Conservation (phyloP, 2,888 invertebrate species). For the Parnassius mnemosyne region DNA sequence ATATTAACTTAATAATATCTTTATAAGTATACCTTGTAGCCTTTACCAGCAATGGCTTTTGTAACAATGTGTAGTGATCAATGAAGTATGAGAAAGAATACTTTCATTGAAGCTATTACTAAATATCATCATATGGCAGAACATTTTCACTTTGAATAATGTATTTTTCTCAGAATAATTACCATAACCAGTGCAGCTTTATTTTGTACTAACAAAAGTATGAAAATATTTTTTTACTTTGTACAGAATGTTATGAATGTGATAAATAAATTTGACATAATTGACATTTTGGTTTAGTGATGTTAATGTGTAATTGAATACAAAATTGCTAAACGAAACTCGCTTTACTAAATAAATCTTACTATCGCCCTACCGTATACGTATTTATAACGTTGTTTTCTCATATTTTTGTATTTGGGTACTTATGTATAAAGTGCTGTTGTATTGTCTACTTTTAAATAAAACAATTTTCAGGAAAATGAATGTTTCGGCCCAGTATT, state of each 20-base stretch:
- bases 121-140: slow-evolving; percentile 32
- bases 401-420: slow-evolving; percentile 75
- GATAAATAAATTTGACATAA: slow-evolving; percentile 78
- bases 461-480: slow-evolving; percentile 60
- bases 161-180: slow-evolving; percentile 38
- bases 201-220: slow-evolving; percentile 70
- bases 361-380: slow-evolving; percentile 55
- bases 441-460: slow-evolving; percentile 62
- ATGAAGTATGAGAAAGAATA: slow-evolving; percentile 37
- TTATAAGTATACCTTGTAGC: slow-evolving; percentile 55
- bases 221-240: slow-evolving; percentile 78
- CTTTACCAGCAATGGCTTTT: slow-evolving; percentile 33
- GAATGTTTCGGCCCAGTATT: slow-evolving; percentile 73
- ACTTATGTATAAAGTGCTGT: slow-evolving; percentile 73
- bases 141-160: slow-evolving; percentile 28
- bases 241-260: slow-evolving; percentile 78
- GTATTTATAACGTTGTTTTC: slow-evolving; percentile 67
- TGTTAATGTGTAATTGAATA: slow-evolving; percentile 65
- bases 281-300: slow-evolving; percentile 78
- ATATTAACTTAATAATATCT: slow-evolving; percentile 58
- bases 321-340: slow-evolving; percentile 56
- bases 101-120: slow-evolving; percentile 27
- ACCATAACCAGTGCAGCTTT: slow-evolving; percentile 55
- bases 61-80: slow-evolving; percentile 36
- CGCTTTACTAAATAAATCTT: slow-evolving; percentile 70